These are phyloP conservation scores for Leistus spinibarbis DNA, from an alignment of 2,888 invertebrate genomes.

Conservation along the genomic window DNA sequence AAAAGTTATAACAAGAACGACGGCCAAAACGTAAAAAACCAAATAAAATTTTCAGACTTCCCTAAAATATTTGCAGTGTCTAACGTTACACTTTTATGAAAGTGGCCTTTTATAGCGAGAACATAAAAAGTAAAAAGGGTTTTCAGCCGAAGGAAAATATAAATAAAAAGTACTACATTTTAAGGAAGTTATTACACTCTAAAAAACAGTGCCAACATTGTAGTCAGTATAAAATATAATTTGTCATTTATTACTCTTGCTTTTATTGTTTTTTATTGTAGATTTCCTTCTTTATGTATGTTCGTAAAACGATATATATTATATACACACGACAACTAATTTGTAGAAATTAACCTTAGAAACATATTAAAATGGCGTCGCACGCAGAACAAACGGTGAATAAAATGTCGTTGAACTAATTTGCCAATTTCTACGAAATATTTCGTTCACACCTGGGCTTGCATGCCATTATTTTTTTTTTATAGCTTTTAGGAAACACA, in stretches of 20 bases:
- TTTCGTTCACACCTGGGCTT: not conserved
- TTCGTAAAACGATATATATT: too few species aligned
- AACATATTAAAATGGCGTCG: not conserved
- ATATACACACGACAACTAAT: not conserved
- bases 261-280: not conserved
- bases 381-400: not conserved
- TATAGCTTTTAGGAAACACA: not conserved
- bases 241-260: not conserved
- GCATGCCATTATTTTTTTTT: not conserved
- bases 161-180: not conserved
- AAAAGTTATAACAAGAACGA: not conserved
- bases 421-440: not conserved
- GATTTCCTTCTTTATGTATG: not conserved
- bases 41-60: not conserved
- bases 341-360: not conserved
- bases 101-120: not conserved
- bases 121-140: not conserved
- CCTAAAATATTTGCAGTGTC: not conserved
- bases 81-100: not conserved
- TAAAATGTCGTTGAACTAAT: not conserved
- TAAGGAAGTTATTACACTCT: too few species aligned
- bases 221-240: not conserved
- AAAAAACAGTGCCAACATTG: not conserved
- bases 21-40: not conserved
- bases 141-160: not conserved